Base-by-base conservation (phyloP, 2,888 invertebrate genomes). In the Dendrolimus houi region DNA sequence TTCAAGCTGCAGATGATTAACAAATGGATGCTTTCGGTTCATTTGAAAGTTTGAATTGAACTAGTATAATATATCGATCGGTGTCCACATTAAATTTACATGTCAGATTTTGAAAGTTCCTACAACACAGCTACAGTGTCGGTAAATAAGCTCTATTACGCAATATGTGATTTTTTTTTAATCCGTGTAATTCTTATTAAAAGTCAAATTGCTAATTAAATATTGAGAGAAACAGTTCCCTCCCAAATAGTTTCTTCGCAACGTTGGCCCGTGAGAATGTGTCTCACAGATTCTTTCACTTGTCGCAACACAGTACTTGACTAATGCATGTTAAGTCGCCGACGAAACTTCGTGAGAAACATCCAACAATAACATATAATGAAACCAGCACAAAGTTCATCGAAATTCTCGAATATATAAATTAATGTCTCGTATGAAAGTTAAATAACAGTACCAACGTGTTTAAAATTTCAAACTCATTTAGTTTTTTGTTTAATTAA, bases 221-320 rank as follows among this genome's bases (percentile, higher is more conserved):
- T 65, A 67, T 67, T 72, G 70, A 71, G 70, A 69, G 68, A 75
- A 79, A 70, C 79, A 82, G 81, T 78, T 74, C 81, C 80, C 69
- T 66, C 66, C 29, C 67, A 64, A 64, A 62, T 67, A 62, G 68
- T 72, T 81, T 78, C 76, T 79, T 68, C 66, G 71, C 69, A 69
- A 71, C 67, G 64, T 65, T 58, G 63, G 58, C 66, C 69, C 79
- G 81, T 85, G 85, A 80, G 85, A 85, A 86, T 74, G 67, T 64
- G 67, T 79, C 76, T 70, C 76, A 77, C 75, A 69, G 70, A 76
- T 83, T 80, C 78, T 82, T 83, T 79, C 68, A 70, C 62, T 75
- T 70, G 75, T 68, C 68, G 70, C 73, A 71, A 75, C 70, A 72
- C 69, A 72, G 64, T 68, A 71, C 68, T 80, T 79, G 71, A 80